Evolutionary conservation across 1,140 invertebrate genomes (phyloP).

Genomic region (Drepana arcuata): DNA sequence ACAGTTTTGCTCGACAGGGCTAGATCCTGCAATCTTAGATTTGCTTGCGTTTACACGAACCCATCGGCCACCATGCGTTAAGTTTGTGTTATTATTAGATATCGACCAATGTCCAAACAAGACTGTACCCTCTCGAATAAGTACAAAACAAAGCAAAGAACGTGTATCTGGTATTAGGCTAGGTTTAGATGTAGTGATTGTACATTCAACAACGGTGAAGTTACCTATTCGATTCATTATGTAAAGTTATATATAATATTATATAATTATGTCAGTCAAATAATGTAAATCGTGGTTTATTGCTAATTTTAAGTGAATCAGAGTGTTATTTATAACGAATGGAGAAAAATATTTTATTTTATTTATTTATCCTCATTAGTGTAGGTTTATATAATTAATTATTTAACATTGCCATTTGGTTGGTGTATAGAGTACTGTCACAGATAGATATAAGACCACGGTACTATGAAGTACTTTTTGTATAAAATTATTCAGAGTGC

Average conservation of each 20-base stretch:
- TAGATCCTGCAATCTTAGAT: too few species aligned
- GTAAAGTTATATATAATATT: constrained; percentile 17
- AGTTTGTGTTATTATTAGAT: too few species aligned
- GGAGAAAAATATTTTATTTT: constrained; percentile 38
- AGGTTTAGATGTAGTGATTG: constrained; percentile 1
- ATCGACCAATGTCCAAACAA: constrained; percentile 60
- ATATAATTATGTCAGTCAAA: constrained; percentile 10
- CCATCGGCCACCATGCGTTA: too few species aligned
- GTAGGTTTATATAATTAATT: not conserved
- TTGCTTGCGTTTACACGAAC: too few species aligned
- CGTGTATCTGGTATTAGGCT: constrained; percentile 11
- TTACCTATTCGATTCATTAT: too few species aligned
- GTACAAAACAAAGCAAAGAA: constrained; percentile 48
- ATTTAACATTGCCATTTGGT: not conserved
- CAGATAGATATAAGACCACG: not conserved
- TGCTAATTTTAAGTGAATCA: constrained; percentile 26
- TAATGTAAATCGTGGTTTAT: constrained; percentile 18
- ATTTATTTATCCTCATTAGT: constrained; percentile 34
- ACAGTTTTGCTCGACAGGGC: too few species aligned
- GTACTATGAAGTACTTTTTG: not conserved
- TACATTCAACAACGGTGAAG: constrained; percentile 33
- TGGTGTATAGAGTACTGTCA: not conserved
- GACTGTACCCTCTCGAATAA: constrained; percentile 55
- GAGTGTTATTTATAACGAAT: constrained; percentile 40
- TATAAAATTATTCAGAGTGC: not conserved